Evolutionary conservation across 2,888 invertebrate genomes (phyloP).

Genomic region (Idaea straminata): DNA sequence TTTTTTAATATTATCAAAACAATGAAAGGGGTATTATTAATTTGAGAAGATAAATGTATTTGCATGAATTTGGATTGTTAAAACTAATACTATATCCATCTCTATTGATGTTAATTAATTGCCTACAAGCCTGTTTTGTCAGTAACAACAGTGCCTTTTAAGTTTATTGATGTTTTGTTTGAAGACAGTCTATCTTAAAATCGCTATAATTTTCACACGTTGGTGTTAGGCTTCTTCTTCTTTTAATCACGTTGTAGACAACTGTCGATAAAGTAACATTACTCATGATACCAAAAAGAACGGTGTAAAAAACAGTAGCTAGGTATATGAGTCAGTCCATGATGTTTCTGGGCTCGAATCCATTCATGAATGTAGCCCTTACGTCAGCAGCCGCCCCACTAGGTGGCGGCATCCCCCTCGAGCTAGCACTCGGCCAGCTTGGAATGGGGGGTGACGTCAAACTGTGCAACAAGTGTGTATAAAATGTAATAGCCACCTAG

Average conservation of each 20-base stretch:
- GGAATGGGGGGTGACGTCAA: conserved; percentile 71
- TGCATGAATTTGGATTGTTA: too few relatives aligned
- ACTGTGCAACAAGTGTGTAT: conserved; percentile 73
- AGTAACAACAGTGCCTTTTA: too few relatives aligned
- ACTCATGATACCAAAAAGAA: not conserved
- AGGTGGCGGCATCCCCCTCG: conserved; percentile 57
- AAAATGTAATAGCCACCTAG: conserved; percentile 54
- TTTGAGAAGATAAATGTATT: too few relatives aligned
- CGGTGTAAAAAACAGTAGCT: not conserved
- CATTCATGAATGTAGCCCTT: conserved; percentile 72
- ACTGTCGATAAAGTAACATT: not conserved
- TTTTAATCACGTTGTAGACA: not conserved
- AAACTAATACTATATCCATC: too few relatives aligned
- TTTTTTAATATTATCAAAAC: too few relatives aligned
- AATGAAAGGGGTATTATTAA: too few relatives aligned
- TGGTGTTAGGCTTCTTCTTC: too few relatives aligned
- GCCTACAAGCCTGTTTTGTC: too few relatives aligned
- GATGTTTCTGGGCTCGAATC: conserved; percentile 55
- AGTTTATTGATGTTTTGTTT: too few relatives aligned
- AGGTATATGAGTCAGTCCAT: conserved; percentile 37
- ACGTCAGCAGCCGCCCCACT: conserved; percentile 64
- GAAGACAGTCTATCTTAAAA: too few relatives aligned
- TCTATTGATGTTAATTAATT: too few relatives aligned
- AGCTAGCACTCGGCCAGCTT: conserved; percentile 38
- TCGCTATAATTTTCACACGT: too few relatives aligned